Evolutionary conservation across 1,140 invertebrate genomes (phyloP).

Genomic region (Acromyrmex echinatior): DNA sequence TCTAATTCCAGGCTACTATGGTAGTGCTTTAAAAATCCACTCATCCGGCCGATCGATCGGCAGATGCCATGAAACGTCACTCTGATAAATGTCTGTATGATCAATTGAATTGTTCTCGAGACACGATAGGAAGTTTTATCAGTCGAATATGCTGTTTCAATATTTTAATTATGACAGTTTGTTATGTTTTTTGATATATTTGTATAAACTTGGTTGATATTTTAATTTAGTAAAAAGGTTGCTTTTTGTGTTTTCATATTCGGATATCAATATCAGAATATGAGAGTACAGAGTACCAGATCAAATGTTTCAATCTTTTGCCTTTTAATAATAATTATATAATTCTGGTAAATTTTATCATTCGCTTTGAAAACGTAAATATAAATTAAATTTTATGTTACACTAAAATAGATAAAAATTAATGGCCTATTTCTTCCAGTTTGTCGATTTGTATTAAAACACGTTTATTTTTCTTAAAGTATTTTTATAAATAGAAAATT

Average conservation of each 20-base stretch:
- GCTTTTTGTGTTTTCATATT: neutral
- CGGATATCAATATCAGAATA: neutral
- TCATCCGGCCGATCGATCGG: constrained; percentile 64
- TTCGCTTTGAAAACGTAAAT: constrained; percentile 1
- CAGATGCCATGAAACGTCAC: constrained; percentile 61
- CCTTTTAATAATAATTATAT: neutral
- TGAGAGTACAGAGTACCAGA: neutral
- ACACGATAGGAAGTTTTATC: constrained; percentile 3
- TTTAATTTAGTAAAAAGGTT: constrained; percentile 24
- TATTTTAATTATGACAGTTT: neutral
- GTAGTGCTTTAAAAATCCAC: constrained; percentile 10
- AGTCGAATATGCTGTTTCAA: neutral
- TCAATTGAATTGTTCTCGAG: neutral
- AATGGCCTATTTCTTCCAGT: neutral
- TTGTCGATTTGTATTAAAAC: neutral
- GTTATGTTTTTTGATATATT: neutral
- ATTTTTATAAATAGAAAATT: neutral
- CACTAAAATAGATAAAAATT: neutral
- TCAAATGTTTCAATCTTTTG: constrained; percentile 1
- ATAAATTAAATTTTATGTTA: neutral
- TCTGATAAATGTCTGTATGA: constrained; percentile 46
- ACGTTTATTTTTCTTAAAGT: neutral
- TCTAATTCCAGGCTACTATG: constrained; percentile 20
- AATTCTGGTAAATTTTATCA: neutral
- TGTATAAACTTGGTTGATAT: neutral